phyloP scores from a whole-genome alignment of 1,140 invertebrate genomes.

The Amphibalanus amphitrite region DNA sequence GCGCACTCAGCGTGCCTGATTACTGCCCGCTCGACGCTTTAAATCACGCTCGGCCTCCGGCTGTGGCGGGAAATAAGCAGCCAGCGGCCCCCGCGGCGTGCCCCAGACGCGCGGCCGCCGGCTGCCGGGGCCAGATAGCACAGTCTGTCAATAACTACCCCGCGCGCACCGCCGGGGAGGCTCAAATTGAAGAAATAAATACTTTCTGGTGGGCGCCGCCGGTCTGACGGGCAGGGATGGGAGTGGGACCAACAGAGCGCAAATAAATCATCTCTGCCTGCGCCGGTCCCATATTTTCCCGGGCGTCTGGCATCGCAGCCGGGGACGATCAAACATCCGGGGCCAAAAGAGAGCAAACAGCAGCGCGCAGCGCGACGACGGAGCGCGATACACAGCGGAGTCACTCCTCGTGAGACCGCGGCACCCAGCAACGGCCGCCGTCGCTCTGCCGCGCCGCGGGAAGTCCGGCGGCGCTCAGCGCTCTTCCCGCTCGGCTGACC shows the following conservation, averaged over 20 bases:
- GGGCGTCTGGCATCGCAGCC: background rate
- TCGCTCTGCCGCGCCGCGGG: background rate
- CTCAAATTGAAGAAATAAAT: background rate
- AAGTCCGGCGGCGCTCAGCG: background rate
- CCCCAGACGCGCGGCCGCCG: background rate
- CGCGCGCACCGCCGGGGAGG: too few species aligned
- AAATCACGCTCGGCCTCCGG: too few species aligned
- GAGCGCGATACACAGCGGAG: too few species aligned
- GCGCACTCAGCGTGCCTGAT: background rate
- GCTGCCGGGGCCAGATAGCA: background rate
- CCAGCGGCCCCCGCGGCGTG: too few species aligned
- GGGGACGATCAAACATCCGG: background rate
- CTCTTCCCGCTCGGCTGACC: background rate
- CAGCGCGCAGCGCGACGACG: too few species aligned
- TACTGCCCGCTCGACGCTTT: too few species aligned
- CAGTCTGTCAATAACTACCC: too few species aligned
- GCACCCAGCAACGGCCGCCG: background rate
- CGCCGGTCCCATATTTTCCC: background rate
- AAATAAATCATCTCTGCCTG: background rate
- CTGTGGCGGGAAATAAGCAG: too few species aligned
- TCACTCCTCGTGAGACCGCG: too few species aligned
- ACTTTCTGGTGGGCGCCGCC: too few species aligned
- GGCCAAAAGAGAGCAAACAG: background rate
- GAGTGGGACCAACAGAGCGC: background rate
- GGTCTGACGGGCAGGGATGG: too few species aligned